phyloP scores from a whole-genome alignment of 2,113 vertebrate species.

The Jaculus jaculus region DNA sequence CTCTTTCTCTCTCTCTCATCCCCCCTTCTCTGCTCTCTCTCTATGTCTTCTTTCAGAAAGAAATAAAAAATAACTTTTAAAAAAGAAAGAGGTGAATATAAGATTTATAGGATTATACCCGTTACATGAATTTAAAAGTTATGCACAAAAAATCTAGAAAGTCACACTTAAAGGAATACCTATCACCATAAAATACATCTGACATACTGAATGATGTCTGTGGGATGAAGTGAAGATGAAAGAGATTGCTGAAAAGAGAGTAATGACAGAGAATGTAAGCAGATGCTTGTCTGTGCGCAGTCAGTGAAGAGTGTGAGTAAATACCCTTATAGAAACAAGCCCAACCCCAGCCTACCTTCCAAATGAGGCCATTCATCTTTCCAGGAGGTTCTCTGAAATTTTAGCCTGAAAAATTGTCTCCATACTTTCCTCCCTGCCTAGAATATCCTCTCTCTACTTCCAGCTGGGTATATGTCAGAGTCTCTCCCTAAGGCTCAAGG shows the following conservation, averaged over 20 bases:
- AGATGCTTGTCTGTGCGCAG: accelerated
- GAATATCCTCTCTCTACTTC: background rate
- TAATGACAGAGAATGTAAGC: background rate
- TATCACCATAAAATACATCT: background rate
- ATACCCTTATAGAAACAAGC: background rate
- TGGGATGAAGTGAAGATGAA: background rate
- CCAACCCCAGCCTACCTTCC: background rate
- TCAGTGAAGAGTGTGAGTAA: background rate
- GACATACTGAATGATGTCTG: background rate
- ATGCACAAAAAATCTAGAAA: background rate
- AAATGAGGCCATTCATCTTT: background rate
- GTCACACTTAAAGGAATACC: background rate
- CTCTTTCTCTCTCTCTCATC: too few relatives aligned
- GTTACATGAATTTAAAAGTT: background rate
- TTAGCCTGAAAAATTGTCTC: background rate
- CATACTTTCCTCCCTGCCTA: background rate
- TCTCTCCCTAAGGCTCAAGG: background rate
- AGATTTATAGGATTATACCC: background rate
- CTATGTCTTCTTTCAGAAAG: too few relatives aligned
- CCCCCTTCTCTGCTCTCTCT: too few relatives aligned
- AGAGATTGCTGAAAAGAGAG: background rate
- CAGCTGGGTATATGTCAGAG: background rate
- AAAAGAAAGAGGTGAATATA: background rate
- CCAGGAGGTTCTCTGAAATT: background rate
- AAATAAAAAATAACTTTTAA: too few relatives aligned